phyloP scores from a whole-genome alignment of 2,797 vertebrate species.

The Spondyliosoma cantharus region DNA sequence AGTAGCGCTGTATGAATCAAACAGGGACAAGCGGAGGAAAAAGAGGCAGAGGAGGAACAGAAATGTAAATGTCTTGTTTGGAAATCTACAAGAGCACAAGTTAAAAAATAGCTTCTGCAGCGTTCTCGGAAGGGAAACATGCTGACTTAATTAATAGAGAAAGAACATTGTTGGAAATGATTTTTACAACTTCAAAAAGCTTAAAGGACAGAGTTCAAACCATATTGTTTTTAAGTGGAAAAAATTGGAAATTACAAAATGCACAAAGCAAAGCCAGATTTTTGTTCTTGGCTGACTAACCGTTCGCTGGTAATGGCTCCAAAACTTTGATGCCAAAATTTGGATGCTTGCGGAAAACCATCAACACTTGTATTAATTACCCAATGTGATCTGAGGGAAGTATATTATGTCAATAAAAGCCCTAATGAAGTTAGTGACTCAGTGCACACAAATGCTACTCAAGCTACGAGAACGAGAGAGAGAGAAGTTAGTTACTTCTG shows the following conservation, averaged over 20 bases:
- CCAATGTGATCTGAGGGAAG: conserved; percentile 28
- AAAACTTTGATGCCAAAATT: conserved; percentile 44
- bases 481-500: not conserved
- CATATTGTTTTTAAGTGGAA: conserved; percentile 62
- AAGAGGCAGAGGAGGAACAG: conserved; percentile 38
- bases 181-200: conserved; percentile 62
- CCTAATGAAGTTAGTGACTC: conserved; percentile 40
- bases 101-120: not conserved
- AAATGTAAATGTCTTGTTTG: not conserved
- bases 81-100: not conserved
- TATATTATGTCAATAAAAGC: conserved; percentile 46
- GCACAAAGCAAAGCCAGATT: conserved; percentile 66
- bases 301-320: conserved; percentile 46
- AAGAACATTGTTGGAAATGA: conserved; percentile 55
- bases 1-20: conserved; percentile 17
- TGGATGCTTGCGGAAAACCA: conserved; percentile 45
- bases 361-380: conserved; percentile 64
- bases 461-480: not conserved
- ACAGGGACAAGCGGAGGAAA: conserved; percentile 38
- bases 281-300: conserved; percentile 66
- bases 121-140: conserved; percentile 31
- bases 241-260: conserved; percentile 66
- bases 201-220: conserved; percentile 66
- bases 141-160: conserved; percentile 56
- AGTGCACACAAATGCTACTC: conserved; percentile 6